These are phyloP conservation scores for Holocentrus rufus DNA, from an alignment of 2,797 vertebrate species.

Conservation along the genomic window DNA sequence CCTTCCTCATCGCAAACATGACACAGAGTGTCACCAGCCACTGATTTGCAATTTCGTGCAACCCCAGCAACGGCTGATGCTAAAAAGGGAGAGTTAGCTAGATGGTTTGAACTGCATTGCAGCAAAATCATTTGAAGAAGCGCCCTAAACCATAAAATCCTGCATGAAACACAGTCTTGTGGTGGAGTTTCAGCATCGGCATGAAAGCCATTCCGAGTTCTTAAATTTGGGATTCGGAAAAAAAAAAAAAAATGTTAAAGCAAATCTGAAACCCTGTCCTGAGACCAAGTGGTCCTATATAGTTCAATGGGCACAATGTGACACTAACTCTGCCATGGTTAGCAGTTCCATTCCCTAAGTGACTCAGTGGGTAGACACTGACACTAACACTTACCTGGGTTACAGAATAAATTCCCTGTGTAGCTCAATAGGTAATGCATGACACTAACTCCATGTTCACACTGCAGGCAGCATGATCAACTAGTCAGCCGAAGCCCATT, in stretches of 20 bases:
- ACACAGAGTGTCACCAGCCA: slow-evolving; percentile 66
- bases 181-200: slow-evolving; percentile 47
- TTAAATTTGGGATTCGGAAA: slow-evolving; percentile 46
- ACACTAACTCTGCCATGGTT: slow-evolving; percentile 26
- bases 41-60: slow-evolving; percentile 72
- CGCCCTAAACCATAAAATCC: slow-evolving; percentile 42
- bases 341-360: slow-evolving; percentile 15
- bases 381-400: slow-evolving; percentile 11
- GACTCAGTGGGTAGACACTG: slow-evolving; percentile 12
- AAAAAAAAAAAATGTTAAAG: slow-evolving; percentile 55
- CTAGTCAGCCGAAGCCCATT: too few relatives aligned
- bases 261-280: slow-evolving; percentile 55
- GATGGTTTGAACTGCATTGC: slow-evolving; percentile 60
- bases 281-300: slow-evolving; percentile 43
- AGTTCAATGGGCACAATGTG: slow-evolving; percentile 50
- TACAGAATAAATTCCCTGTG: slow-evolving; percentile 12
- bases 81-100: slow-evolving; percentile 51
- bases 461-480: slow-evolving; percentile 10
- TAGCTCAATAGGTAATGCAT: slow-evolving; percentile 16
- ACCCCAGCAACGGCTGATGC: slow-evolving; percentile 52
- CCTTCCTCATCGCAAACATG: slow-evolving; percentile 60
- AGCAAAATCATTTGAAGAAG: slow-evolving; percentile 58
- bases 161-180: slow-evolving; percentile 35
- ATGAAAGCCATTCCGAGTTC: slow-evolving; percentile 52
- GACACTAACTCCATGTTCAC: slow-evolving; percentile 21